Evolutionary conservation across 2,888 invertebrate genomes (phyloP).

Genomic region (Coremacera marginata): DNA sequence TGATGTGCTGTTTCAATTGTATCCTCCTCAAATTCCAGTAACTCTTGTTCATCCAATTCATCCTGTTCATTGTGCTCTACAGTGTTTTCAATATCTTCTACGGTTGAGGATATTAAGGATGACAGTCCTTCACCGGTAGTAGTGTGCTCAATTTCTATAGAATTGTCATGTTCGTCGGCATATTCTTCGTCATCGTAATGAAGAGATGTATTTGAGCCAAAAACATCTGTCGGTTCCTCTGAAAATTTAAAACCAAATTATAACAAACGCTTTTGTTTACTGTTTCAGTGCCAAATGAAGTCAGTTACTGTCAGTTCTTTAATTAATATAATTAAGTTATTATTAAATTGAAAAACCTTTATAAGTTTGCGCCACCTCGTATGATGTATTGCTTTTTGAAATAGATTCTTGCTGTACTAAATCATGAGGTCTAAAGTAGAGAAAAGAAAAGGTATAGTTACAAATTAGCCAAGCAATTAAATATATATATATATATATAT

Average conservation of each 20-base stretch:
- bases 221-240: background rate
- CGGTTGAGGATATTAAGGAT: background rate
- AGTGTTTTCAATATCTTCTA: background rate
- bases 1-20: background rate
- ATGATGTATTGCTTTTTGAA: no score
- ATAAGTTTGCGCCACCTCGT: background rate
- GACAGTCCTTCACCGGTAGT: background rate
- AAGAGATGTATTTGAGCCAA: background rate
- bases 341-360: no score
- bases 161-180: background rate
- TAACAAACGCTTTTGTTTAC: no score
- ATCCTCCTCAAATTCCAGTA: background rate
- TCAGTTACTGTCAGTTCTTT: no score
- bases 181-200: background rate
- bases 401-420: no score
- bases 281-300: background rate
- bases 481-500: no score
- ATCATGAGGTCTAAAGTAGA: background rate
- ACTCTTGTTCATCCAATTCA: background rate
- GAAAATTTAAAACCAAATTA: background rate
- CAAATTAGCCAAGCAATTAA: background rate
- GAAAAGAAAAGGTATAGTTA: background rate
- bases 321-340: no score
- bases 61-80: background rate
- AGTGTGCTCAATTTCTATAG: background rate